These are phyloP conservation scores for Cacajao melanocephalus DNA, from an alignment of 2,797 vertebrate genomes.

Conservation along the genomic window DNA sequence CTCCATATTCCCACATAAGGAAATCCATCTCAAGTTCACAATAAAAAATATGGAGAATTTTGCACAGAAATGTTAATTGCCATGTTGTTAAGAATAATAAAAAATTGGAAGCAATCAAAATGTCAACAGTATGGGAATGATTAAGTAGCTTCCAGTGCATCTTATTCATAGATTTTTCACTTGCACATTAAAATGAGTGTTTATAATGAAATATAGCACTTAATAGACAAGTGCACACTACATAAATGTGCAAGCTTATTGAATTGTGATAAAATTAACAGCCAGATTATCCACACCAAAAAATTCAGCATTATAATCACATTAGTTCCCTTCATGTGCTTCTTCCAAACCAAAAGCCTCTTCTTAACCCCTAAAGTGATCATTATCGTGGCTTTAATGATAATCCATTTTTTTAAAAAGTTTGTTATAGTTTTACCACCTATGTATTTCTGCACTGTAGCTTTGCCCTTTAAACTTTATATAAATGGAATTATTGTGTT, in stretches of 20 bases:
- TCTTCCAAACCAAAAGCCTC: neutral
- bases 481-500: neutral
- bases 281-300: neutral
- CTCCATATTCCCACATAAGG: neutral
- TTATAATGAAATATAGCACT: neutral
- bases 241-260: neutral
- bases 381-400: neutral
- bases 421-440: neutral
- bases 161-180: neutral
- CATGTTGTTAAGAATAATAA: neutral
- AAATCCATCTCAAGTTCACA: neutral
- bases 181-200: neutral
- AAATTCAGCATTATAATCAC: neutral
- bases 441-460: neutral
- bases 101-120: conserved; percentile 10
- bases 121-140: neutral
- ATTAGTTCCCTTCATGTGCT: fast-evolving
- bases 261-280: neutral
- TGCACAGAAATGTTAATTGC: neutral
- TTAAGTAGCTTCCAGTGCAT: neutral
- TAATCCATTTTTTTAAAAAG: neutral
- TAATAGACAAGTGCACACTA: neutral
- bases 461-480: neutral
- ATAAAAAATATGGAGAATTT: neutral
- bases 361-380: neutral